Conservation (phyloP, 2,113 vertebrate species). For the Dipodomys merriami region DNA sequence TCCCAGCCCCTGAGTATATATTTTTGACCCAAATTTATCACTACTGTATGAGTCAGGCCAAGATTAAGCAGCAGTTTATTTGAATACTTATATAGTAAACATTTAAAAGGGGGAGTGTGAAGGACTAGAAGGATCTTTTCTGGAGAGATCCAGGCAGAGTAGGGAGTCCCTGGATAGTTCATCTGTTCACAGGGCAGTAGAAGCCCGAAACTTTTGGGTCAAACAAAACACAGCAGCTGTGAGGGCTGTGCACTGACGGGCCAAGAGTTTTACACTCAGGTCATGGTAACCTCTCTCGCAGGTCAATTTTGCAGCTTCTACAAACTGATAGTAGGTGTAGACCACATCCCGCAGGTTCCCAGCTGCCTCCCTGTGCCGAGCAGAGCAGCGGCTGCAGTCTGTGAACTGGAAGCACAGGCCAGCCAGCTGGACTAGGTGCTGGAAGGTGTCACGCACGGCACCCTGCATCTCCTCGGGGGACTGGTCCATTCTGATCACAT, state of each 20-base stretch:
- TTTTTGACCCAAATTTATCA: not conserved
- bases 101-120: not conserved
- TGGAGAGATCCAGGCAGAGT: conserved; percentile 50
- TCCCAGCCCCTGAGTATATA: not conserved
- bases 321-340: conserved; percentile 92
- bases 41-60: conserved; percentile 39
- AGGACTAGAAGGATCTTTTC: not conserved
- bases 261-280: conserved; percentile 89
- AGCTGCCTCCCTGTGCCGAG: conserved; percentile 88
- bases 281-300: conserved; percentile 88
- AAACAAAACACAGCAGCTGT: conserved; percentile 94
- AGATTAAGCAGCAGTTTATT: conserved; percentile 77
- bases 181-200: conserved; percentile 82
- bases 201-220: conserved; percentile 92
- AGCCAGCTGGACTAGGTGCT: conserved; percentile 91
- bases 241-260: conserved; percentile 93
- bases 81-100: conserved; percentile 72
- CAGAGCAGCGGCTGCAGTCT: conserved; percentile 88
- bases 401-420: conserved; percentile 92
- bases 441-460: conserved; percentile 90
- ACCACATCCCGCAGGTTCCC: conserved; percentile 92
- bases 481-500: conserved; percentile 91
- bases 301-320: conserved; percentile 90
- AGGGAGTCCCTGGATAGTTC: not conserved
- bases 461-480: conserved; percentile 90